A percentile compares a stretch with the other conserved stretches of the same genome.
These are phyloP conservation scores for Planiliza haematocheilus DNA, from an alignment of 2,113 vertebrate species.

Conservation along the genomic window DNA sequence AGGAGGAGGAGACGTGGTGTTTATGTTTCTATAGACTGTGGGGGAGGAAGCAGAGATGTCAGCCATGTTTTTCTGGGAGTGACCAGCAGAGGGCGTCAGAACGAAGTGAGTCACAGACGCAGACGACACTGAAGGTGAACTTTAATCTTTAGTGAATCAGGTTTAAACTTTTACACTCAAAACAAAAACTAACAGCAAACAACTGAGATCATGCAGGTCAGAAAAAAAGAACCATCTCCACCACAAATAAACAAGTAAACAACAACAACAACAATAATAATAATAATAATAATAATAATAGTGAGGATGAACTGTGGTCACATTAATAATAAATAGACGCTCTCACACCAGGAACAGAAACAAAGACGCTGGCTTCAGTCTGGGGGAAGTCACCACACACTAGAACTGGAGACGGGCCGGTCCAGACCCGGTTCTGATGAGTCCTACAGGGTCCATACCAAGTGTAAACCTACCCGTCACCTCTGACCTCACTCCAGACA, in stretches of 20 bases:
- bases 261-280: constrained; percentile 23
- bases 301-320: constrained; percentile 67
- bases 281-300: constrained; percentile 85
- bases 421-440: background rate
- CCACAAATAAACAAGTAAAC: constrained; percentile 81
- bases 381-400: constrained; percentile 9
- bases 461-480: background rate
- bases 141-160: constrained; percentile 71
- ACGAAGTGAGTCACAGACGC: too few species aligned
- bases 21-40: too few species aligned
- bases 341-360: constrained; percentile 85
- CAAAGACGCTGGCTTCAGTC: constrained; percentile 63
- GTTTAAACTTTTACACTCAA: constrained; percentile 60
- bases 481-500: constrained; percentile 1
- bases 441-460: background rate
- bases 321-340: constrained; percentile 92
- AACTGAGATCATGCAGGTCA: constrained; percentile 91
- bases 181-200: constrained; percentile 84
- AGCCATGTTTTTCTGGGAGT: background rate
- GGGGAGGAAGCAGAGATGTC: too few species aligned
- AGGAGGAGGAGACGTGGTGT: too few species aligned
- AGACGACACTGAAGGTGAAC: constrained; percentile 27
- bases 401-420: background rate
- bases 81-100: too few species aligned
- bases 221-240: constrained; percentile 85